phyloP scores from a whole-genome alignment of 2,888 invertebrate species.

The Drosophila pegasa region DNA sequence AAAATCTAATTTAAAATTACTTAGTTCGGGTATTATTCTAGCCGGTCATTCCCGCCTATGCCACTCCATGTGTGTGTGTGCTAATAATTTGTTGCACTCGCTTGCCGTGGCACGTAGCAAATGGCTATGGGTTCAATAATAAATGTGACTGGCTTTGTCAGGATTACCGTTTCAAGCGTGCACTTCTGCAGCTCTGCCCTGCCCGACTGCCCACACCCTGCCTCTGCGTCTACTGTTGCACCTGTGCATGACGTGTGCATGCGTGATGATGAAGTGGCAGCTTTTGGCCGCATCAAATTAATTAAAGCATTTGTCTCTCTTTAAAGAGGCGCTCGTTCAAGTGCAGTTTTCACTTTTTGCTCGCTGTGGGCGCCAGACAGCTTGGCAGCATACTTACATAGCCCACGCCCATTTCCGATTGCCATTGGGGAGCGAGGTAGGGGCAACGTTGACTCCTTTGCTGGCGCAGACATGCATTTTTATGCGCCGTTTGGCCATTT shows the following conservation, averaged over 20 bases:
- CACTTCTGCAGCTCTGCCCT: slow-evolving; percentile 21
- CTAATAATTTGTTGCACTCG: slow-evolving; percentile 55
- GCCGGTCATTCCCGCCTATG: background rate
- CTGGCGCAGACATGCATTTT: slow-evolving; percentile 72
- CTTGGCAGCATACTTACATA: slow-evolving; percentile 32
- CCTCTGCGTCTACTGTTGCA: slow-evolving; percentile 46
- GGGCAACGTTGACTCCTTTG: slow-evolving; percentile 29
- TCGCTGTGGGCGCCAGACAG: slow-evolving; percentile 30
- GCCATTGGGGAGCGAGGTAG: slow-evolving; percentile 5
- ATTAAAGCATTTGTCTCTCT: slow-evolving; percentile 60
- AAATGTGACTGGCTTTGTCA: slow-evolving; percentile 82
- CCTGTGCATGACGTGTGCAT: slow-evolving; percentile 77
- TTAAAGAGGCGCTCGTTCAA: slow-evolving; percentile 29
- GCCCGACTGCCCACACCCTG: background rate
- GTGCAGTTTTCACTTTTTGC: slow-evolving; percentile 44
- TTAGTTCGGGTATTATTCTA: background rate
- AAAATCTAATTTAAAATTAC: background rate
- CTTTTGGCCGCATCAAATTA: slow-evolving; percentile 58
- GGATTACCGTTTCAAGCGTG: slow-evolving; percentile 80
- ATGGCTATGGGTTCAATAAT: slow-evolving; percentile 75
- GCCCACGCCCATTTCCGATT: slow-evolving; percentile 58
- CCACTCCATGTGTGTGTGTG: slow-evolving; percentile 23
- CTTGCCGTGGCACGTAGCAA: slow-evolving; percentile 61
- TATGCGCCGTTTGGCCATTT: slow-evolving; percentile 57
- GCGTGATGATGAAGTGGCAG: slow-evolving; percentile 59